These are phyloP conservation scores for Omphaloscelis lunosa DNA, from an alignment of 2,888 invertebrate genomes.

Conservation along the genomic window DNA sequence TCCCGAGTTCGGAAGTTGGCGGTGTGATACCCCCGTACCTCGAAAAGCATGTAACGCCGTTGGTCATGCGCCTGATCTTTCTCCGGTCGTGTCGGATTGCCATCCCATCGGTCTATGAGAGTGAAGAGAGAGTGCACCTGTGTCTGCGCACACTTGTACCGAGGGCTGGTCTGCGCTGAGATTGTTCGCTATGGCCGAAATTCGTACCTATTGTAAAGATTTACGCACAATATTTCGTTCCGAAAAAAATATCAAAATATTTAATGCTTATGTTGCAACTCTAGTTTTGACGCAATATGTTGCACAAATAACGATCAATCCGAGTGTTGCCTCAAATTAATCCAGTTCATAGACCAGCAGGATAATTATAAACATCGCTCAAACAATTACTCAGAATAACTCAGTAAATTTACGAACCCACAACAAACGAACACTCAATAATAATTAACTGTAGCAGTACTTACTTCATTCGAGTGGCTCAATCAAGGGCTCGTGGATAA, in stretches of 20 bases:
- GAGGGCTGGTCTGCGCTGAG: no score
- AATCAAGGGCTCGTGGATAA: slow-evolving; percentile 61
- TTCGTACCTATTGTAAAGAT: no score
- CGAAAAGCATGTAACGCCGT: no score
- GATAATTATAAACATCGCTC: slow-evolving; percentile 36
- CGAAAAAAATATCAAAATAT: not conserved
- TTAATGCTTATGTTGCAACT: not conserved
- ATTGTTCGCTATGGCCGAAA: no score
- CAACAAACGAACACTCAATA: slow-evolving; percentile 63
- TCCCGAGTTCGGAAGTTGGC: no score
- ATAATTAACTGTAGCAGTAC: slow-evolving; percentile 65
- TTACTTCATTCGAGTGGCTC: slow-evolving; percentile 64
- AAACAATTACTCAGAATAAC: slow-evolving; percentile 54
- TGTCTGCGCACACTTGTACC: no score
- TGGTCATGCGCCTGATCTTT: no score
- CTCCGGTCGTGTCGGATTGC: no score
- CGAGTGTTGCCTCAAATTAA: not conserved
- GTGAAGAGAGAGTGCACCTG: no score
- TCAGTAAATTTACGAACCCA: slow-evolving; percentile 61
- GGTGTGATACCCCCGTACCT: no score
- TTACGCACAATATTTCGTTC: not conserved
- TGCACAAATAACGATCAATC: not conserved
- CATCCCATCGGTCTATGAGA: no score
- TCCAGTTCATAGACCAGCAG: slow-evolving; percentile 32
- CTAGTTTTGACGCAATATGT: not conserved